Percentiles rank a stretch among this genome's conserved stretches.
Evolutionary conservation across 30 jellyfish, hydroid and myxozoan species (phyloP).

Genomic region (Turritopsis dohrnii): DNA sequence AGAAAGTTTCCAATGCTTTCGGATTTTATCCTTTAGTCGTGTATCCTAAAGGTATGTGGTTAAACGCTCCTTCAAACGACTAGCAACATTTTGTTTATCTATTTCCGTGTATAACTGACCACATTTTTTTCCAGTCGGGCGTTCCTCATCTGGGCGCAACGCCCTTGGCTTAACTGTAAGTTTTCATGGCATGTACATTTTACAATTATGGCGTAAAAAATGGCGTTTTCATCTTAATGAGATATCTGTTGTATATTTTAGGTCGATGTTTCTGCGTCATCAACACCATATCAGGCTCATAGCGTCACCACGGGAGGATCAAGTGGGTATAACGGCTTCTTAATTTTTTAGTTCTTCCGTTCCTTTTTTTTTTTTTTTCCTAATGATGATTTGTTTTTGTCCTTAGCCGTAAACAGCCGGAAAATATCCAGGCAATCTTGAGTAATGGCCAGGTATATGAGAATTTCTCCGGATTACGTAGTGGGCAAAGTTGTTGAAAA

Average conservation of each 20-base stretch:
- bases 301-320: conserved; percentile 73
- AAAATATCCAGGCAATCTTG: conserved; percentile 65
- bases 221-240: no score
- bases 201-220: no score
- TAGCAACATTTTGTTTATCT: neutral
- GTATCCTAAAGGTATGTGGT: conserved; percentile 81
- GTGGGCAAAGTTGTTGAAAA: no score
- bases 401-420: conserved; percentile 82
- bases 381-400: neutral
- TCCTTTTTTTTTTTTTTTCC: neutral
- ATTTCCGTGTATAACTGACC: neutral
- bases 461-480: neutral
- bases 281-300: conserved; percentile 53
- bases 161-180: conserved; percentile 82
- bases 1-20: conserved; percentile 53
- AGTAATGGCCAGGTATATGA: conserved; percentile 81
- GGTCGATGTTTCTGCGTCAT: conserved; percentile 72
- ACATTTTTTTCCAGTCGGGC: conserved; percentile 48
- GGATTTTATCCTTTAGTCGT: conserved; percentile 49
- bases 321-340: conserved; percentile 48
- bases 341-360: neutral
- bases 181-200: no score
- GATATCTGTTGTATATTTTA: conserved; percentile 6
- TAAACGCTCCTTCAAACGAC: neutral
- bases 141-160: conserved; percentile 73